Evolutionary conservation across 1,140 invertebrate genomes (phyloP), one percentile per base, ranked within the genome.

Genomic region (Tetragonula clypearis): DNA sequence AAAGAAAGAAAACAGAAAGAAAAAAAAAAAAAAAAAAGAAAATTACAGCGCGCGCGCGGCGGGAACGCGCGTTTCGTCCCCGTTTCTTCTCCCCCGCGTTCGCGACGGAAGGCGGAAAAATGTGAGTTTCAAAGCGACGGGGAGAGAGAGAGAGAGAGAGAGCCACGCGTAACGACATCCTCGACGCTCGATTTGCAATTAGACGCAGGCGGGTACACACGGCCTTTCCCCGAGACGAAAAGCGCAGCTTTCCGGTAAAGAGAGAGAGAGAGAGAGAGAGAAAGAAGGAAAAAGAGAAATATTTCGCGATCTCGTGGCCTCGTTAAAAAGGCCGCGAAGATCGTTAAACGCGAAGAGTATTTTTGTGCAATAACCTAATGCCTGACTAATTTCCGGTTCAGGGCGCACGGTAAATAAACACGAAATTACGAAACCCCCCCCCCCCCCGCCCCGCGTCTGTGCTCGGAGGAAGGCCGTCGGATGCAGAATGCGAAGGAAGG

Each of bases 151-250:
- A 1, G 30, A 30, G 1, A 30, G 30, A 30, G 23, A 53, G 23
- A n/a, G 21, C 30, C n/a, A 65, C 41, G 75, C 75, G 56, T 82
- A 72, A 73, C 78, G 69, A 82, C 76, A 84, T 84, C 55, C 76
- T 79, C 58, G 75, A 81, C 83, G 73, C 65, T 85, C 78, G 79
- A 86, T 74, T 88, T 88, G 77, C 74, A 81, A 76, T 77, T 85
- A 88, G 83, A 73, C 58, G 62, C 74, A 66, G 8, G 56, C 26
- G 65, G 60, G 55, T 69, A 41, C n/a, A 35, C 17, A 60, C 75
- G 41, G 6, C 41, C 8, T 49, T 84, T 71, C 79, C 79, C 76
- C 35, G 26, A 49, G 41, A 21, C 41, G 49, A 71, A 72, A 71
- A 58, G 35, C 41, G 21, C 41, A 49, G 41, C 21, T 62, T 62